Conservation (phyloP, 2,113 vertebrate species). For the Mixornis gularis region DNA sequence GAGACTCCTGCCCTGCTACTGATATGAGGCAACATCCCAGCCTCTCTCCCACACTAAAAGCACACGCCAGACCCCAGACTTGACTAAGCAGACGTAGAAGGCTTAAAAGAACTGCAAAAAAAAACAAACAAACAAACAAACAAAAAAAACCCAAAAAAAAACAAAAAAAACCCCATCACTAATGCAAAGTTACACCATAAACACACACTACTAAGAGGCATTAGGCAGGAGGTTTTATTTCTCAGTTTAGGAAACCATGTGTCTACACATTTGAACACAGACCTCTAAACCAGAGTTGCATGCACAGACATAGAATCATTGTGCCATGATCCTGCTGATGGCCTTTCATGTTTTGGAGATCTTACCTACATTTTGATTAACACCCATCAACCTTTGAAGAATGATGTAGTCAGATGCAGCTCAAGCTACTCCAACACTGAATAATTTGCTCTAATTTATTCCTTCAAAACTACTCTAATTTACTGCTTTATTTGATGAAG, state of each 20-base stretch:
- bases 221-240: neutral
- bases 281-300: neutral
- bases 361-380: slow-evolving; percentile 7
- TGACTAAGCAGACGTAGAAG: neutral
- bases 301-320: neutral
- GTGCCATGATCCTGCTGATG: neutral
- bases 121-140: neutral
- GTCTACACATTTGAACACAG: neutral
- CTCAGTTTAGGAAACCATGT: neutral
- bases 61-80: neutral
- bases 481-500: neutral
- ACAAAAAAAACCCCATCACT: neutral
- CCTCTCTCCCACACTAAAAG: neutral
- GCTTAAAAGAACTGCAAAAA: neutral
- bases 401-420: neutral
- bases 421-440: neutral
- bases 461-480: neutral
- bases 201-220: neutral
- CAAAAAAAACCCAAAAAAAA: neutral
- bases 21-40: neutral
- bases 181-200: neutral
- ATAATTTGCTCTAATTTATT: slow-evolving; percentile 1
- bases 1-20: neutral
- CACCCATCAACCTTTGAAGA: neutral
- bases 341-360: neutral